Evolutionary conservation across 2,113 vertebrate species (phyloP).

Genomic region (Camelus bactrianus): DNA sequence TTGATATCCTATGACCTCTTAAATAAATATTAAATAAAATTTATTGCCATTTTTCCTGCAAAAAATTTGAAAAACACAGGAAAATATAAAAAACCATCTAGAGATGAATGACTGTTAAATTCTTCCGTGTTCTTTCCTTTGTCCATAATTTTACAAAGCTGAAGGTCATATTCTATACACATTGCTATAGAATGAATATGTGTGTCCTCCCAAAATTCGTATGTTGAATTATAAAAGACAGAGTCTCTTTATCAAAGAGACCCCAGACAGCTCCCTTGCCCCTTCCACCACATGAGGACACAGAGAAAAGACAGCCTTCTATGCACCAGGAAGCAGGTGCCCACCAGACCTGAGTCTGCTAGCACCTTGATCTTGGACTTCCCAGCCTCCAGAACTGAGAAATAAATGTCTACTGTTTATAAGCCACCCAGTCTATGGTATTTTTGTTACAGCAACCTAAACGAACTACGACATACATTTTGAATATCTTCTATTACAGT

Average conservation of each 20-base stretch:
- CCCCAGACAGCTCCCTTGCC: not conserved
- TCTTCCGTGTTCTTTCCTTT: not conserved
- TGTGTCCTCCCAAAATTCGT: not conserved
- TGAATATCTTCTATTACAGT: constrained; percentile 16
- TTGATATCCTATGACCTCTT: not conserved
- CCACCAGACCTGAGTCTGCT: not conserved
- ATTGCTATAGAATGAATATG: not conserved
- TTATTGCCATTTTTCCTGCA: not conserved
- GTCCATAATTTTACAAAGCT: not conserved
- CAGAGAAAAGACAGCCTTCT: not conserved
- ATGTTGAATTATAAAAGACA: not conserved
- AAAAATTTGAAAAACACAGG: not conserved
- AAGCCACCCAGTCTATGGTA: not conserved
- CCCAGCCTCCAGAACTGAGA: not conserved
- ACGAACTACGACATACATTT: not conserved
- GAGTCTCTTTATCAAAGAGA: not conserved
- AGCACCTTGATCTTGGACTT: not conserved
- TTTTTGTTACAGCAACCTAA: not conserved
- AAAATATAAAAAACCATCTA: not conserved
- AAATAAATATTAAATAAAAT: not conserved
- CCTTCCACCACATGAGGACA: not conserved
- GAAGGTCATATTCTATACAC: not conserved
- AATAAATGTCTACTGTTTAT: not conserved
- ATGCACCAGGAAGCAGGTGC: not conserved
- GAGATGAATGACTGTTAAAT: not conserved